Evolutionary conservation across 2,113 vertebrate genomes (phyloP).

Genomic region (Heliornis fulica): DNA sequence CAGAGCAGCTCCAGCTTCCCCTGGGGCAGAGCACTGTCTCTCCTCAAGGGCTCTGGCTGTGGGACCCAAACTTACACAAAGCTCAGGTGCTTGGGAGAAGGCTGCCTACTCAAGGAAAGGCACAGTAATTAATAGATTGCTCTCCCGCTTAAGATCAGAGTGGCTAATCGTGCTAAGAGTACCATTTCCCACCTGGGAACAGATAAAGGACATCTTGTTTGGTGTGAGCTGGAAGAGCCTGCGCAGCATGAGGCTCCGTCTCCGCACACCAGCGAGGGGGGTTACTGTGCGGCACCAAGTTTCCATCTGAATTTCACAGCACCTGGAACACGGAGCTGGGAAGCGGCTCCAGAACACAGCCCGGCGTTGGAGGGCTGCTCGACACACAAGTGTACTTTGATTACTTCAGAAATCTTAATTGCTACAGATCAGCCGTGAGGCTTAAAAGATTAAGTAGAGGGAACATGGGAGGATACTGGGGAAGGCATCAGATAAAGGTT

Average conservation of each 20-base stretch:
- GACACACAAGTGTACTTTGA: neutral
- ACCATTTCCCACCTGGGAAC: neutral
- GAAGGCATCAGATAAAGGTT: neutral
- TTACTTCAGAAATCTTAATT: neutral
- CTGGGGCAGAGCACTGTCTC: neutral
- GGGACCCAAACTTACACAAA: neutral
- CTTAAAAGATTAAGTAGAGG: neutral
- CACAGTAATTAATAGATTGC: neutral
- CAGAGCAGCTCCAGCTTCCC: neutral
- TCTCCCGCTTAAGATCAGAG: neutral
- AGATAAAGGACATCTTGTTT: neutral
- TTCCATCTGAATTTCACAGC: neutral
- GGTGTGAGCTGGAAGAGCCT: neutral
- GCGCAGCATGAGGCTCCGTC: neutral
- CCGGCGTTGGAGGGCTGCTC: neutral
- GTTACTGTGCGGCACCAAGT: neutral
- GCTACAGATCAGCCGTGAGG: neutral
- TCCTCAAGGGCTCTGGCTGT: neutral
- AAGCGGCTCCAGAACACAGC: neutral
- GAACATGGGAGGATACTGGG: neutral
- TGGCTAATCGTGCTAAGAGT: neutral
- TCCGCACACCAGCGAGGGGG: neutral
- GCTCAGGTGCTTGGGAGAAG: neutral
- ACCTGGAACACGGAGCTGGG: fast-evolving
- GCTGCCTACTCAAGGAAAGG: neutral